Evolutionary conservation across 92 coral and sea anemone species (phyloP).

Genomic region (Actinostola sp.): DNA sequence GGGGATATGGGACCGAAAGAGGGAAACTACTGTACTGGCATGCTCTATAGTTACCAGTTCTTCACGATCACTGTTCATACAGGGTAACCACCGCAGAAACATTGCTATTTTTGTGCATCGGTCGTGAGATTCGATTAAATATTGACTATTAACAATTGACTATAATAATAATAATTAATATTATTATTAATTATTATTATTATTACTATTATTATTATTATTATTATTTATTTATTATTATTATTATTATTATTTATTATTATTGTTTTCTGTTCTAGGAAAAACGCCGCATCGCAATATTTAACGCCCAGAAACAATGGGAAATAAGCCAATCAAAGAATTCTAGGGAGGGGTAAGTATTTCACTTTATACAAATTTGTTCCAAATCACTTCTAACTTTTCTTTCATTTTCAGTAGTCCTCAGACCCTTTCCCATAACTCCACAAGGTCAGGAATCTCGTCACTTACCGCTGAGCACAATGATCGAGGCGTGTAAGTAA

Average conservation of each 20-base stretch:
- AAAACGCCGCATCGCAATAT: slow-evolving; percentile 93
- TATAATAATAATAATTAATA: too few relatives aligned
- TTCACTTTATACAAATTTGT: too few relatives aligned
- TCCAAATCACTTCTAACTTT: neutral
- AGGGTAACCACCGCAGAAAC: neutral
- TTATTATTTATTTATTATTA: neutral
- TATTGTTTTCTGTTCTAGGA: slow-evolving; percentile 73
- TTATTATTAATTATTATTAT: too few relatives aligned
- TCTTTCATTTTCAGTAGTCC: slow-evolving; percentile 11
- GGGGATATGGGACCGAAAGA: too few relatives aligned
- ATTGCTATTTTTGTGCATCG: too few relatives aligned
- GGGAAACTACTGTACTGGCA: too few relatives aligned
- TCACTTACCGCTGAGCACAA: neutral
- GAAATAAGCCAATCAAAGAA: slow-evolving; percentile 58
- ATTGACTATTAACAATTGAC: too few relatives aligned
- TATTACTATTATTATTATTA: too few relatives aligned
- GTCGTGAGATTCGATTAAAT: too few relatives aligned
- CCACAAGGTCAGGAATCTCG: slow-evolving; percentile 5
- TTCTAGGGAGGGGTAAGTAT: slow-evolving; percentile 26
- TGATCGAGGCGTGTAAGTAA: slow-evolving; percentile 16
- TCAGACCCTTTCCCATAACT: slow-evolving; percentile 5
- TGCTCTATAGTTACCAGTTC: neutral
- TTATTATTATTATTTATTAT: neutral
- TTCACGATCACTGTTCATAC: neutral
- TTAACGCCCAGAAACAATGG: slow-evolving; percentile 97